These are phyloP conservation scores for Leptarthrus brevirostris DNA, from an alignment of 2,888 invertebrate genomes.

Conservation along the genomic window DNA sequence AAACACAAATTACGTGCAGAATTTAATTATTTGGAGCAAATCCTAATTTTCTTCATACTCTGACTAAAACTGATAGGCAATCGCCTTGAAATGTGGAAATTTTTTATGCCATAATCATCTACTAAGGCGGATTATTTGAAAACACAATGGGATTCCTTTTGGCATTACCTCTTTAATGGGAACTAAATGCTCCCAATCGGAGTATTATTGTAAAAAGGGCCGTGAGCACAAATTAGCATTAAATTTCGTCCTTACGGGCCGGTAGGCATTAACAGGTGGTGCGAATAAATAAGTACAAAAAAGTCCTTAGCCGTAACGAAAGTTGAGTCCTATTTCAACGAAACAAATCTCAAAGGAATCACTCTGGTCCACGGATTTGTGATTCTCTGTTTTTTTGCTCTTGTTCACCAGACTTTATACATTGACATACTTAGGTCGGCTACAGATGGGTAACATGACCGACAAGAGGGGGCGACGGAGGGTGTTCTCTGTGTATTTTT, in stretches of 20 bases:
- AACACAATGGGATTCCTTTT: background rate
- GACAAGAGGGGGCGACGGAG: slow-evolving; percentile 1
- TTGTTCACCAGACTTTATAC: slow-evolving; percentile 11
- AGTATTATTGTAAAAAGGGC: slow-evolving; percentile 18
- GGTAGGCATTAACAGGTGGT: slow-evolving; percentile 45
- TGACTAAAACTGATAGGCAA: too few species aligned
- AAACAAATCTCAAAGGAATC: slow-evolving; percentile 48
- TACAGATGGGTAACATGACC: slow-evolving; percentile 37
- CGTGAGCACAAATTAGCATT: slow-evolving; percentile 47
- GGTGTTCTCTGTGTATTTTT: too few species aligned
- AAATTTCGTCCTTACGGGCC: slow-evolving; percentile 26
- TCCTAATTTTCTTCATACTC: too few species aligned
- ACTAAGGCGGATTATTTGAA: background rate
- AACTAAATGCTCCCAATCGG: slow-evolving; percentile 39
- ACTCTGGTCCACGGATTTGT: slow-evolving; percentile 40
- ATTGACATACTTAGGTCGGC: slow-evolving; percentile 37
- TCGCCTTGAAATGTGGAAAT: background rate
- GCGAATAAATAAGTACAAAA: slow-evolving; percentile 38
- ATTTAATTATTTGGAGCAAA: slow-evolving; percentile 27
- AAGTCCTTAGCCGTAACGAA: slow-evolving; percentile 28
- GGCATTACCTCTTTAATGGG: slow-evolving; percentile 4
- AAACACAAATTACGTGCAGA: slow-evolving; percentile 17
- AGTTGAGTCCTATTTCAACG: slow-evolving; percentile 32
- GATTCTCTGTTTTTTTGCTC: background rate
- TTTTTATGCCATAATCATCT: background rate